Percentiles rank a stretch among this genome's conserved stretches.
These are phyloP conservation scores for Drosophila borborema DNA, from an alignment of 2,888 invertebrate genomes.

Conservation along the genomic window DNA sequence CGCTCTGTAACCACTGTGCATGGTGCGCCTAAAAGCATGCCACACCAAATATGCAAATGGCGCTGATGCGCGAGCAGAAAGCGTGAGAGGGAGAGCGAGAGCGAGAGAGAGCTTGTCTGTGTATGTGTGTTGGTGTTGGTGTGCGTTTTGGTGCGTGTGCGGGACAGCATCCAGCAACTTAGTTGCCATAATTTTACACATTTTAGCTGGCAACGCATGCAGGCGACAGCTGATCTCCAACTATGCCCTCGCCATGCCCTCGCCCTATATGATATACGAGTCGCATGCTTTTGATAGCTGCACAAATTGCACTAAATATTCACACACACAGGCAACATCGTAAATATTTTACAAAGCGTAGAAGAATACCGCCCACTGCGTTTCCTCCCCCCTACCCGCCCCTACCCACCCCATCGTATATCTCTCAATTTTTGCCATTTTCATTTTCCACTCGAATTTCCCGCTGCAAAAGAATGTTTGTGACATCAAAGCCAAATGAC, in stretches of 20 bases:
- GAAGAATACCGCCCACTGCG: background rate
- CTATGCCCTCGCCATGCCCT: background rate
- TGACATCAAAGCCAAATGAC: slow-evolving; percentile 28
- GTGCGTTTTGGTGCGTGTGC: slow-evolving; percentile 54
- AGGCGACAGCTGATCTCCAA: slow-evolving; percentile 54
- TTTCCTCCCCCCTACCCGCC: background rate
- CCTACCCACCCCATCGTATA: no score
- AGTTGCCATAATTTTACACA: slow-evolving; percentile 78
- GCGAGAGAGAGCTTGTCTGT: background rate
- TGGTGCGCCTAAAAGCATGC: slow-evolving; percentile 72
- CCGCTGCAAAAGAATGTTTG: slow-evolving; percentile 1
- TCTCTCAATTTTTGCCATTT: background rate
- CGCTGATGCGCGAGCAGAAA: slow-evolving; percentile 29
- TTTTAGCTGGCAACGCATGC: slow-evolving; percentile 63
- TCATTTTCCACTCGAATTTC: slow-evolving; percentile 10
- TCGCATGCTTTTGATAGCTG: slow-evolving; percentile 67
- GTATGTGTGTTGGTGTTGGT: slow-evolving; percentile 5
- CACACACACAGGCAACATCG: slow-evolving; percentile 41
- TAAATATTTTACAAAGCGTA: slow-evolving; percentile 58
- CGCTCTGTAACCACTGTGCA: slow-evolving; percentile 59
- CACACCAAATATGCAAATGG: slow-evolving; percentile 66
- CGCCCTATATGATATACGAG: slow-evolving; percentile 44
- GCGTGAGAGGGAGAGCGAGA: background rate
- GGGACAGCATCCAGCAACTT: slow-evolving; percentile 69
- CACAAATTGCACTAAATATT: slow-evolving; percentile 66